Percentiles rank a stretch among this genome's conserved stretches.
These are phyloP conservation scores for Globodera rostochiensis DNA, from an alignment of 1,140 invertebrate genomes.

Conservation along the genomic window DNA sequence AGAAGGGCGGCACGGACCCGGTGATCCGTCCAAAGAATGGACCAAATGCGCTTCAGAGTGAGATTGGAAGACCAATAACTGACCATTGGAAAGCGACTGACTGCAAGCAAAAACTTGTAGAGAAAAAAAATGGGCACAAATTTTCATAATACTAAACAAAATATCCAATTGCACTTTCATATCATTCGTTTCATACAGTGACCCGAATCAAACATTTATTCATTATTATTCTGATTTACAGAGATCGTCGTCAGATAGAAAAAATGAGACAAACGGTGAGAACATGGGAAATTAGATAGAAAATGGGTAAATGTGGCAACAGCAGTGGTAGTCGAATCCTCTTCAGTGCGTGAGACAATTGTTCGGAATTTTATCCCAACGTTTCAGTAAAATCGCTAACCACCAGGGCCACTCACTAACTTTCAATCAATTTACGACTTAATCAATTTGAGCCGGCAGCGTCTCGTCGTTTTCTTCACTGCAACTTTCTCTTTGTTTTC, in stretches of 20 bases:
- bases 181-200: too few species aligned
- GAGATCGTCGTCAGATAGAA: background rate
- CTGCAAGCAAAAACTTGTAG: too few species aligned
- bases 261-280: background rate
- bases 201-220: too few species aligned
- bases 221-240: background rate
- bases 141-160: too few species aligned
- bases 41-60: background rate
- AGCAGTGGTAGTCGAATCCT: too few species aligned
- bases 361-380: too few species aligned
- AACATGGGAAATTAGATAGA: background rate
- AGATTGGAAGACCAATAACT: background rate
- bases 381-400: too few species aligned
- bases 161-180: too few species aligned
- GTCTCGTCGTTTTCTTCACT: background rate
- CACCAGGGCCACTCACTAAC: too few species aligned
- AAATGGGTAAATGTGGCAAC: background rate
- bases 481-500: background rate
- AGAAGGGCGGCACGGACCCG: constrained; percentile 22
- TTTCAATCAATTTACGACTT: too few species aligned
- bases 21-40: constrained; percentile 5
- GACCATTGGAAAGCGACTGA: background rate
- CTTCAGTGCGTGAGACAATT: too few species aligned
- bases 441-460: background rate
- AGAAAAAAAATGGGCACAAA: too few species aligned